Evolutionary conservation across 2,888 invertebrate species (phyloP), one percentile per base, ranked within the genome.

Genomic region (Drosophila mercatorum): DNA sequence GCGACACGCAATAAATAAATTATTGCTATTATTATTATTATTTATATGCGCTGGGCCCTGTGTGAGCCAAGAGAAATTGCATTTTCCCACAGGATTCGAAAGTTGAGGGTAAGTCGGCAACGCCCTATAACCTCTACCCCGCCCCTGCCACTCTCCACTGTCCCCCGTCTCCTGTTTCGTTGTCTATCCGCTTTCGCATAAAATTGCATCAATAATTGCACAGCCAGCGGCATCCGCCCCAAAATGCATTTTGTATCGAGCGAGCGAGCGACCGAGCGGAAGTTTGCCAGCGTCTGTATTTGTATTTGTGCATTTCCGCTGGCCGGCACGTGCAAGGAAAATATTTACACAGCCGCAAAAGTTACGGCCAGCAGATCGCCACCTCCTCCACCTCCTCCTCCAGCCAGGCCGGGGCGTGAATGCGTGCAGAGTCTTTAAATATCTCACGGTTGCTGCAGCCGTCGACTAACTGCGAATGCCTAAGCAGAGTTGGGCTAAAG

Each of bases 71-170:
- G 81, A 68, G 81, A 84, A 76, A 87, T 78, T 62, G 70, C 73
- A 80, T 72, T 87, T 83, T 83, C 83, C 83, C 83, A 84, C 85
- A 83, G 83, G 83, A 83, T 65, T 68, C 38, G 41, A 55, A 60
- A 61, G 60, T 61, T 34, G 63, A 51, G 61, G 70, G 62, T 59
- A 55, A 46, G 46, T 34, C 38, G 53, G 28, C 8, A 28, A n/a
- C 47, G 51, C 55, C 61, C 52, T 52, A 22, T 38, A 22, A 12
- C 52, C 17, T 34, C 6, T 17, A 17, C 52, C 8, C 26, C 26
- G 40, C 5, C 41, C 8, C 26, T 38, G 40, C 5, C 41, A 2
- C 55, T 22, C 6, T 11, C 26, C 41, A 1, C 55, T 12, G 5
- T 11, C 26, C 12, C 7, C 26, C 26, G 12, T 2, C 22, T 22